A percentile compares a stretch with the other conserved stretches of the same genome.
Conservation (phyloP, 1,140 invertebrate species). For the Pseudoatta argentina region DNA sequence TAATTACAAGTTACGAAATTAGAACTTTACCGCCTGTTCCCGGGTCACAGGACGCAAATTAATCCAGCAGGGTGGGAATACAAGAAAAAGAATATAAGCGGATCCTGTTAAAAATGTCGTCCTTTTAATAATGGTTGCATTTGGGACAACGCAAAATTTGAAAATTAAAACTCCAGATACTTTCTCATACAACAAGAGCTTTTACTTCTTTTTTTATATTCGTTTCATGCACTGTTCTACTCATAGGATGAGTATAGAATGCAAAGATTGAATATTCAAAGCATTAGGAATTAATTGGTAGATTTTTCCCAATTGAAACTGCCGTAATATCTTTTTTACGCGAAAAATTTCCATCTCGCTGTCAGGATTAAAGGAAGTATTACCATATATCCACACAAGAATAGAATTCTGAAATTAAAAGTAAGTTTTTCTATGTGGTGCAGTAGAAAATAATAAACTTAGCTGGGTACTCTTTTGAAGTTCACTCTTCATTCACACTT, state of each 20-base stretch:
- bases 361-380: conserved; percentile 38
- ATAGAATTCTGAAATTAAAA: conserved; percentile 46
- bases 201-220: neutral
- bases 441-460: conserved; percentile 34
- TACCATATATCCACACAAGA: conserved; percentile 19
- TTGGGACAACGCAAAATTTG: conserved; percentile 19
- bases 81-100: conserved; percentile 40
- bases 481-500: conserved; percentile 32
- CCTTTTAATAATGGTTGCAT: conserved; percentile 11
- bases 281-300: conserved; percentile 29
- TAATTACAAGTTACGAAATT: conserved; percentile 63
- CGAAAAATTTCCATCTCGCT: neutral
- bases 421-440: conserved; percentile 8
- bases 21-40: conserved; percentile 40
- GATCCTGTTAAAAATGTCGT: conserved; percentile 51
- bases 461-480: conserved; percentile 5
- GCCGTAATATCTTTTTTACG: neutral
- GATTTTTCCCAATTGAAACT: conserved; percentile 19
- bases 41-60: conserved; percentile 35
- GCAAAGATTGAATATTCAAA: conserved; percentile 33
- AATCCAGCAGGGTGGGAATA: conserved; percentile 23
- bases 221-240: neutral
- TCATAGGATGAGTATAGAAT: neutral
- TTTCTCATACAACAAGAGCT: neutral
- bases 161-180: conserved; percentile 36